phyloP scores from a whole-genome alignment of 2,113 vertebrate species.

The Asarcornis scutulata region DNA sequence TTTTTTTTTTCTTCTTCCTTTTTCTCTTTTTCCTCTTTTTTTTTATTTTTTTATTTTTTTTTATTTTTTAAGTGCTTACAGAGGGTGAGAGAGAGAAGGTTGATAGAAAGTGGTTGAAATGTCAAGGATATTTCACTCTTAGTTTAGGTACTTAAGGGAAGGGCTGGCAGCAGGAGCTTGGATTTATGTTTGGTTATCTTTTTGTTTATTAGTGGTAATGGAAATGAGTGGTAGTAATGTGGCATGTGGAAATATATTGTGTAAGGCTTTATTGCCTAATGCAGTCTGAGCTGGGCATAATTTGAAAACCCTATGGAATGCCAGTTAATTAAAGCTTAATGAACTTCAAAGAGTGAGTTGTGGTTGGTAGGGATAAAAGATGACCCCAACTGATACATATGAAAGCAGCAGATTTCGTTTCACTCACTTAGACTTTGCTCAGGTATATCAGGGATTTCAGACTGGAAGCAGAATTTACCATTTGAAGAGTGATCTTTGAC shows the following conservation, averaged over 20 bases:
- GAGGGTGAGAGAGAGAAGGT: neutral
- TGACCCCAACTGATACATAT: neutral
- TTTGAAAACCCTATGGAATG: neutral
- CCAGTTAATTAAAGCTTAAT: constrained; percentile 1
- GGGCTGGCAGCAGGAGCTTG: neutral
- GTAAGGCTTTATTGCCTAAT: neutral
- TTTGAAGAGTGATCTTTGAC: neutral
- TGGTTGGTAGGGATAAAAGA: neutral
- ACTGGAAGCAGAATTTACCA: neutral
- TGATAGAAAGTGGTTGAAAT: neutral
- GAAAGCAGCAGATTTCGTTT: neutral
- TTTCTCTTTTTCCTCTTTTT: neutral
- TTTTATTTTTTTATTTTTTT: neutral
- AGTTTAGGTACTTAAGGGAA: neutral
- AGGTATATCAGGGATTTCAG: neutral
- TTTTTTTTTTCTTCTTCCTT: neutral
- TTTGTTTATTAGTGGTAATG: neutral
- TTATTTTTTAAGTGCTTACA: neutral
- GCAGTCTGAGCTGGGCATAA: neutral
- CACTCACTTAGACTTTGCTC: neutral
- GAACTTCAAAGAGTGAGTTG: neutral
- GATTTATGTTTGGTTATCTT: neutral
- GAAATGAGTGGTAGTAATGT: neutral
- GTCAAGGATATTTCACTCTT: neutral
- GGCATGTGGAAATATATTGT: neutral